Evolutionary conservation across 2,888 invertebrate genomes (phyloP).

Genomic region (Cyaniris semiargus): DNA sequence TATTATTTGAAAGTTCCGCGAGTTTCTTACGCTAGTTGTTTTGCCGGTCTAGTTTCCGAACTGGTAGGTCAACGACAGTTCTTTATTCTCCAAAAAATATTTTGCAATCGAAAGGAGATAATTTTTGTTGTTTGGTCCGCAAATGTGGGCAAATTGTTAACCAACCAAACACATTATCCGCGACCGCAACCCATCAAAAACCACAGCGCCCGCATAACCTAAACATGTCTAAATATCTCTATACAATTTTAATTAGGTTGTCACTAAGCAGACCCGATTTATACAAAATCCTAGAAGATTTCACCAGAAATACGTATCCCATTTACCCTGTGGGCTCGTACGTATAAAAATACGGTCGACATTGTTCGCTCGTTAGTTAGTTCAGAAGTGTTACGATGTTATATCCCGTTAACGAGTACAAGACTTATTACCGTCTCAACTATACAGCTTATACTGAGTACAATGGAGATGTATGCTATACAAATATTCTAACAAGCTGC

Average conservation of each 20-base stretch:
- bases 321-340: conserved; percentile 2
- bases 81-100: not conserved
- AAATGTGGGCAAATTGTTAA: not conserved
- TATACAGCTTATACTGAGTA: conserved; percentile 48
- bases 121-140: not conserved
- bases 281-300: not conserved
- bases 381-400: conserved; percentile 50
- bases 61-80: not conserved
- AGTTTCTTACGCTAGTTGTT: not conserved
- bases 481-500: conserved; percentile 31
- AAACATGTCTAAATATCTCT: not conserved
- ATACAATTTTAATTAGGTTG: not conserved
- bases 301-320: not conserved
- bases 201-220: not conserved
- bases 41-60: not conserved
- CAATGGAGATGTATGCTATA: conserved; percentile 25
- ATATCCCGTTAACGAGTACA: conserved; percentile 57
- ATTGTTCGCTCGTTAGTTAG: conserved; percentile 56
- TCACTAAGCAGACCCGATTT: not conserved
- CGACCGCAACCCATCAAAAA: not conserved
- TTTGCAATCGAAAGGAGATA: not conserved
- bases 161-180: not conserved
- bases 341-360: conserved; percentile 40
- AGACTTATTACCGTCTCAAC: conserved; percentile 56
- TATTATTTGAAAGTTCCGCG: not conserved